Conservation (phyloP, 2,113 vertebrate genomes). For the Emydocephalus ijimae region DNA sequence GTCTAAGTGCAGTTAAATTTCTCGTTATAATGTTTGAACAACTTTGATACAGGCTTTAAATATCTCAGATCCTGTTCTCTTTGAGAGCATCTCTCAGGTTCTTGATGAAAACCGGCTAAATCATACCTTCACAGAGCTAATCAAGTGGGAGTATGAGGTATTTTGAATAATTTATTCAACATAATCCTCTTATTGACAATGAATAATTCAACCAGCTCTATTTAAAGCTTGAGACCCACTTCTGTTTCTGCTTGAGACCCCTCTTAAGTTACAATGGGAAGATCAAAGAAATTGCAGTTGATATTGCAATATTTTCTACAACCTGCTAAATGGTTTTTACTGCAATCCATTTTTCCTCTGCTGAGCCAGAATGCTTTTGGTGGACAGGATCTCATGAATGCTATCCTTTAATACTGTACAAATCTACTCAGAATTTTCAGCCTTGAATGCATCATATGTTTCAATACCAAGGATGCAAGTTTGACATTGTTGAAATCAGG, state of each 20-base stretch:
- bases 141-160: not conserved
- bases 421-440: not conserved
- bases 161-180: not conserved
- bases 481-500: not conserved
- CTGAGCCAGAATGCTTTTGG: not conserved
- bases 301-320: not conserved
- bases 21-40: not conserved
- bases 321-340: not conserved
- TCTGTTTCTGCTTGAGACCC: not conserved
- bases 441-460: not conserved
- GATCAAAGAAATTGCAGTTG: not conserved
- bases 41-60: not conserved
- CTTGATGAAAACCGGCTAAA: not conserved
- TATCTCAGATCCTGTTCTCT: not conserved
- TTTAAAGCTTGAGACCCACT: not conserved
- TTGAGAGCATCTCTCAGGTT: not conserved
- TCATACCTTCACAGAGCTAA: not conserved
- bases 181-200: not conserved
- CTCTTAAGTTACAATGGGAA: not conserved
- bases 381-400: not conserved
- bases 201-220: conserved; percentile 13
- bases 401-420: not conserved
- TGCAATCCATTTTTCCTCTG: not conserved
- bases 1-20: not conserved
- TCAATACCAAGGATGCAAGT: not conserved